phyloP scores from a whole-genome alignment of 1,140 invertebrate species.

The Listronotus bonariensis region DNA sequence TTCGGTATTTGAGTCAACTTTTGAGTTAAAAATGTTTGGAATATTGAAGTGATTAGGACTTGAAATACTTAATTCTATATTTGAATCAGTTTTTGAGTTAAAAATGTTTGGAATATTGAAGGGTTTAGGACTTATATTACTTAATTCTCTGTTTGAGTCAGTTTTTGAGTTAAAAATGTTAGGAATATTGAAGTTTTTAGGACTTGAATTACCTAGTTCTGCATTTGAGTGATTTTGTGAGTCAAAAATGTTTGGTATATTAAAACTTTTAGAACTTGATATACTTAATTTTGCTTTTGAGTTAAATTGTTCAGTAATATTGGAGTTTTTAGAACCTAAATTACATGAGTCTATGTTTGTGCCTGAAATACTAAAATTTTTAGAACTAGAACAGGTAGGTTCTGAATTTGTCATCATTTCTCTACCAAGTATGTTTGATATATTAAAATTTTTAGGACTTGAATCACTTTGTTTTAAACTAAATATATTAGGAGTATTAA shows the following conservation, averaged over 20 bases:
- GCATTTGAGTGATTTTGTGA: not conserved
- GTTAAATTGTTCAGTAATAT: conserved; percentile 15
- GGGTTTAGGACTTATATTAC: not conserved
- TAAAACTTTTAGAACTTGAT: conserved; percentile 2
- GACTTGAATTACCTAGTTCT: not conserved
- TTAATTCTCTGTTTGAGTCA: not conserved
- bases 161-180: conserved; percentile 16
- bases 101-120: conserved; percentile 22
- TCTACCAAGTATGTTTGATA: conserved; percentile 15
- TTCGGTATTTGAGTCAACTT: not conserved
- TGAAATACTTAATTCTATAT: not conserved
- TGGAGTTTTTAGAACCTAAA: not conserved
- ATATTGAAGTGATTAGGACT: conserved; percentile 13
- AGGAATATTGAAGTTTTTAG: conserved; percentile 12
- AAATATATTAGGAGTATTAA: conserved; percentile 23
- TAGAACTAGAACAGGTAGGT: not conserved
- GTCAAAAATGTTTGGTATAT: conserved; percentile 19
- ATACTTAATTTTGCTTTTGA: not conserved
- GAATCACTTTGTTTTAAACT: not conserved
- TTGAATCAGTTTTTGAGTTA: not conserved
- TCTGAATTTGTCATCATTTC: not conserved
- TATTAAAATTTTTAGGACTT: conserved; percentile 10
- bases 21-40: conserved; percentile 15
- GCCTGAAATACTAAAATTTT: conserved; percentile 8
- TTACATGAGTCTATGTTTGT: not conserved